Conservation (phyloP, 1,140 invertebrate genomes). For the Drosophila parabipectinata region DNA sequence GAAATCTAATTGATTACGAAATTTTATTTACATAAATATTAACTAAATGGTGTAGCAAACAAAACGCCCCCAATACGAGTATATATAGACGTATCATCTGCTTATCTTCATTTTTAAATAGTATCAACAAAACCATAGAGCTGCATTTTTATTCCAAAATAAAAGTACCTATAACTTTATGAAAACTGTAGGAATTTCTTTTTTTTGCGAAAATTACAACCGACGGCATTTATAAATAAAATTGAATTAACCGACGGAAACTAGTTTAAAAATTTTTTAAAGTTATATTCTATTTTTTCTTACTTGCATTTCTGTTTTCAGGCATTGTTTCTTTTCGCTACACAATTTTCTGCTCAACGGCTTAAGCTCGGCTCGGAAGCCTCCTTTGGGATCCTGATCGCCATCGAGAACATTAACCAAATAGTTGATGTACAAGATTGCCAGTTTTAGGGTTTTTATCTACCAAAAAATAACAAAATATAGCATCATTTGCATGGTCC, state of each 20-base stretch:
- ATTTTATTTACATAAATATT: background rate
- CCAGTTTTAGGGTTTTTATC: slow-evolving; percentile 95
- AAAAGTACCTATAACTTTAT: no score
- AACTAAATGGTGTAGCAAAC: background rate
- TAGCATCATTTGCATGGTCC: background rate
- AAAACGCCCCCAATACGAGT: background rate
- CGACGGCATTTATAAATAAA: background rate
- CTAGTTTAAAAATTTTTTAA: background rate
- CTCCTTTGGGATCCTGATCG: slow-evolving; percentile 89
- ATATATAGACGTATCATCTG: background rate
- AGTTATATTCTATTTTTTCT: slow-evolving; percentile 5
- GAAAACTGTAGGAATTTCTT: no score
- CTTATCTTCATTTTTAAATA: background rate
- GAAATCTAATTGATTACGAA: background rate
- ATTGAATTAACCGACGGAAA: background rate
- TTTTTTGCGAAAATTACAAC: background rate
- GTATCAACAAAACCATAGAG: background rate
- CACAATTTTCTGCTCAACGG: slow-evolving; percentile 84
- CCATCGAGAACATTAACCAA: slow-evolving; percentile 92
- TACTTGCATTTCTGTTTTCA: slow-evolving; percentile 58
- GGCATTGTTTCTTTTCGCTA: slow-evolving; percentile 54
- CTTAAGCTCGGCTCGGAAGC: slow-evolving; percentile 90
- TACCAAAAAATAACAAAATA: slow-evolving; percentile 77
- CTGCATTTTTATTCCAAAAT: background rate
- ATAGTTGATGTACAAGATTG: slow-evolving; percentile 96